Percentiles rank a stretch among this genome's conserved stretches.
These are phyloP conservation scores for Xylocopa sonorina DNA, from an alignment of 1,140 invertebrate species.

Conservation along the genomic window DNA sequence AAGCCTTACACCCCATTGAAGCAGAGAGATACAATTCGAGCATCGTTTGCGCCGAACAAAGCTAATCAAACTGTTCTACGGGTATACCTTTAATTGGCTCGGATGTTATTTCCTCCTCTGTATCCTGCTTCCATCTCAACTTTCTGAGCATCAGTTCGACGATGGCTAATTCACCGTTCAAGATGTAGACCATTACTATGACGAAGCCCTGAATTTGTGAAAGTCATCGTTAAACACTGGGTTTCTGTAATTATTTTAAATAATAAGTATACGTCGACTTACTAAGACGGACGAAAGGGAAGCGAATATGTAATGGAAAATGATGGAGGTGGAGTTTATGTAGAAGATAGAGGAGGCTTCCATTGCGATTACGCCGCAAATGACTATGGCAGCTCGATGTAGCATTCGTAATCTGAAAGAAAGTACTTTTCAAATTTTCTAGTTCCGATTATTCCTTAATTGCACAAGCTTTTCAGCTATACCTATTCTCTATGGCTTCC, in stretches of 20 bases:
- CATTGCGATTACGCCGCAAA: slow-evolving; percentile 83
- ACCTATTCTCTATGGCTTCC: slow-evolving; percentile 78
- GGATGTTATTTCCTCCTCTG: slow-evolving; percentile 69
- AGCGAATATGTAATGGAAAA: slow-evolving; percentile 84
- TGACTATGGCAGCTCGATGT: slow-evolving; percentile 83
- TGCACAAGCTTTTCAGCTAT: background rate
- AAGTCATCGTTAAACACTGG: background rate
- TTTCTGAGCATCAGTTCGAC: slow-evolving; percentile 72
- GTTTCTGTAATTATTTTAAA: background rate
- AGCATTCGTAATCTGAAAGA: slow-evolving; percentile 83
- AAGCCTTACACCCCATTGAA: no score
- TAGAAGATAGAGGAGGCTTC: slow-evolving; percentile 84
- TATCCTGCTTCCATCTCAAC: slow-evolving; percentile 69
- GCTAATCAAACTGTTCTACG: no score
- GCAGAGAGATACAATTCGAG: no score
- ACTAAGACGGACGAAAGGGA: slow-evolving; percentile 84
- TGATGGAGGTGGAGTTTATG: slow-evolving; percentile 83
- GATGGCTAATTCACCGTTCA: slow-evolving; percentile 73
- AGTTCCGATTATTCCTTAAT: background rate
- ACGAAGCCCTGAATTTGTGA: slow-evolving; percentile 71
- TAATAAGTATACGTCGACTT: slow-evolving; percentile 72
- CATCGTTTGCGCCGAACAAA: no score
- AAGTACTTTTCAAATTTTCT: background rate
- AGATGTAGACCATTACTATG: slow-evolving; percentile 75
- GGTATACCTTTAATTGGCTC: slow-evolving; percentile 77